phyloP scores from a whole-genome alignment of 2,888 invertebrate species.

The Idaea dimidiata region DNA sequence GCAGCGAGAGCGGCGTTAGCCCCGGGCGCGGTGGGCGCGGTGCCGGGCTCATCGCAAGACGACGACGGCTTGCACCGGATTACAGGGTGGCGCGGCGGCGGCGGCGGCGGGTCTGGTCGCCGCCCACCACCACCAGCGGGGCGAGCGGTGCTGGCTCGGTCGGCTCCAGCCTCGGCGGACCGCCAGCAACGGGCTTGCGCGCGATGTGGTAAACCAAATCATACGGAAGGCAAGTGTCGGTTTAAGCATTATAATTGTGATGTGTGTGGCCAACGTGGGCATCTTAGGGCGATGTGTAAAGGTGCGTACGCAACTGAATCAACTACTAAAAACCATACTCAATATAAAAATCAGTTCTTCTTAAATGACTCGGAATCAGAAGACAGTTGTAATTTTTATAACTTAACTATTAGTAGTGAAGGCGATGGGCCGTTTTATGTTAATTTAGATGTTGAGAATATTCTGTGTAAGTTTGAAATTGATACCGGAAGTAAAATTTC shows the following conservation, averaged over 20 bases:
- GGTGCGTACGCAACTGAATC: conserved; percentile 11
- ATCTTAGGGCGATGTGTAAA: conserved; percentile 33
- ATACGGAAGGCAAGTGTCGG: conserved; percentile 28
- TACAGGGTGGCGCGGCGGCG: conserved; percentile 14
- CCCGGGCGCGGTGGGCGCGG: conserved; percentile 13
- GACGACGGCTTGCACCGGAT: conserved; percentile 5
- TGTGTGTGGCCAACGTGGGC: conserved; percentile 26
- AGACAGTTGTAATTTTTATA: conserved; percentile 9
- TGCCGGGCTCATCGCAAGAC: background rate
- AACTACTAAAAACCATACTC: conserved; percentile 4
- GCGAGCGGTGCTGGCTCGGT: no score
- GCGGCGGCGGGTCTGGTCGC: conserved; percentile 11
- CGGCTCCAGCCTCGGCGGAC: no score
- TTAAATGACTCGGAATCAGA: conserved; percentile 8
- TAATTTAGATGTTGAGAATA: conserved; percentile 13
- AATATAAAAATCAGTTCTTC: conserved; percentile 18
- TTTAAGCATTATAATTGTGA: conserved; percentile 30
- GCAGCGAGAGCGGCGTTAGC: conserved; percentile 25
- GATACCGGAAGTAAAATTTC: conserved; percentile 28
- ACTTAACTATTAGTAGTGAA: conserved; percentile 9
- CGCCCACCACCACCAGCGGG: no score
- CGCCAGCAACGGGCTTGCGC: no score
- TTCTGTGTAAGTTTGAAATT: conserved; percentile 21
- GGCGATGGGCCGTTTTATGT: conserved; percentile 18
- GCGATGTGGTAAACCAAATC: conserved; percentile 24